Evolutionary conservation across 1,140 invertebrate species (phyloP).

Genomic region (Megalonaias nervosa): DNA sequence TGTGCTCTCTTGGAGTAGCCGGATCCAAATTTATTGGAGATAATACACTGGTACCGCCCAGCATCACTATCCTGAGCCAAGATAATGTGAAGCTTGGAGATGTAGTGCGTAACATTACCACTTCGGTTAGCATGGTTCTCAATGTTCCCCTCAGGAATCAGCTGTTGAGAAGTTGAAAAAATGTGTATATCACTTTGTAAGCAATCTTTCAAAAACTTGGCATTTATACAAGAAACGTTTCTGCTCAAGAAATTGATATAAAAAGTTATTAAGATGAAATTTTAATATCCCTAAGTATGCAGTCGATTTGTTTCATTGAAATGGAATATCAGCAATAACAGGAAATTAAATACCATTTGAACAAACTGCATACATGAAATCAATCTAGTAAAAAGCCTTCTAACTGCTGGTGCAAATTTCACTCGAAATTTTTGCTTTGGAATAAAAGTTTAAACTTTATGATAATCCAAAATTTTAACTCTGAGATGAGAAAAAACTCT

Average conservation of each 20-base stretch:
- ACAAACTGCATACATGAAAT: no score
- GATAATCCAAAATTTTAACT: background rate
- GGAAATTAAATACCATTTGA: no score
- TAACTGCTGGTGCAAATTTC: constrained; percentile 3
- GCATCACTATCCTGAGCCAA: constrained; percentile 84
- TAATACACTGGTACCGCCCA: constrained; percentile 94
- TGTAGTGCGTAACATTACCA: constrained; percentile 65
- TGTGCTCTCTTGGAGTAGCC: constrained; percentile 90
- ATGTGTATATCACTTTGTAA: background rate
- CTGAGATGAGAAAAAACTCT: background rate
- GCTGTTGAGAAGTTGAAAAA: constrained; percentile 26
- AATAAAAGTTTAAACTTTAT: background rate
- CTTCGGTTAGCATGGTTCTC: constrained; percentile 56
- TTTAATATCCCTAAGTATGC: no score
- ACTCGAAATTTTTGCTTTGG: constrained; percentile 4
- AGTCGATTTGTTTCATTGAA: no score
- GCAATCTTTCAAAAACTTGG: background rate
- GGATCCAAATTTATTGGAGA: constrained; percentile 90
- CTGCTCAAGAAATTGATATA: background rate
- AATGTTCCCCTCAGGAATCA: constrained; percentile 45
- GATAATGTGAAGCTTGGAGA: constrained; percentile 80
- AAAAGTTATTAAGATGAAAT: no score
- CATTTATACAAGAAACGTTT: background rate
- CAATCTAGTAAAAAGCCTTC: background rate
- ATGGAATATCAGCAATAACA: no score